A percentile compares a stretch with the other conserved stretches of the same genome.
Conservation (phyloP, 2,113 vertebrate genomes). For the Daboia siamensis region DNA sequence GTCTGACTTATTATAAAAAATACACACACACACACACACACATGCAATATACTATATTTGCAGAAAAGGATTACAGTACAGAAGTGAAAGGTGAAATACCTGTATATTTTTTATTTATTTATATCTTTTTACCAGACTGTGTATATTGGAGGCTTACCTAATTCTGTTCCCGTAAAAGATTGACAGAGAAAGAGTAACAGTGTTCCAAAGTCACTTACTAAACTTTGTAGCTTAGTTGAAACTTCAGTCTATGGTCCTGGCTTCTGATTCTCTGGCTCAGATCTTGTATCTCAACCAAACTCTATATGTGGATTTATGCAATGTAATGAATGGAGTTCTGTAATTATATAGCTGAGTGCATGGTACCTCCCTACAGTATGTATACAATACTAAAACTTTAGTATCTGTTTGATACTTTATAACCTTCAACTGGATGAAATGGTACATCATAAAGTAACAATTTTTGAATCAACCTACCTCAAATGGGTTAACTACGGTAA, state of each 20-base stretch:
- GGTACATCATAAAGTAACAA: background rate
- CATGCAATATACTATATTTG: background rate
- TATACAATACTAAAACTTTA: background rate
- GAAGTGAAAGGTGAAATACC: background rate
- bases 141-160: background rate
- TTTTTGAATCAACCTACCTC: background rate
- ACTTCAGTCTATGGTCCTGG: background rate
- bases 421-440: background rate
- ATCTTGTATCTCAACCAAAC: background rate
- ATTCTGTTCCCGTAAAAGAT: background rate
- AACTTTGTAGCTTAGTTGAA: background rate
- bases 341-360: background rate
- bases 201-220: background rate
- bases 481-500: background rate
- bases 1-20: constrained; percentile 22
- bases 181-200: background rate
- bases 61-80: background rate
- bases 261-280: background rate
- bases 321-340: background rate
- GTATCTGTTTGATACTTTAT: background rate
- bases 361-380: background rate
- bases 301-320: background rate
- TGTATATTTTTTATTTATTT: background rate
- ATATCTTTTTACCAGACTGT: background rate
- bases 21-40: background rate